Conservation (phyloP, 2,888 invertebrate genomes). For the Neelides folsomi region DNA sequence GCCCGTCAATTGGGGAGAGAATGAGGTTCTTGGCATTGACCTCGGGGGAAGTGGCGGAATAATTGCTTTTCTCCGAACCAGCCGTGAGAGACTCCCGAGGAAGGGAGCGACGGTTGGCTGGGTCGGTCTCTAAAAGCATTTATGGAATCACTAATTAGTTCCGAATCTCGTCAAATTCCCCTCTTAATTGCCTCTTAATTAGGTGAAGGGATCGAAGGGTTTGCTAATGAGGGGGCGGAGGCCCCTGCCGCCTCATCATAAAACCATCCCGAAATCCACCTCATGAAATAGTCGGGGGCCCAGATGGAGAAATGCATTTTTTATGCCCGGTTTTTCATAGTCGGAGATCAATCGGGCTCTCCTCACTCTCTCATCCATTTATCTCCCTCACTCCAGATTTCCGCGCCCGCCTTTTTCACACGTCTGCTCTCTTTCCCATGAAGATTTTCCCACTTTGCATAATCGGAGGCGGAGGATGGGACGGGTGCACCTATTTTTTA, state of each 20-base stretch:
- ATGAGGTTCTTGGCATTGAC: neutral
- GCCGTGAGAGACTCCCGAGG: neutral
- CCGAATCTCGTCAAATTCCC: slow-evolving; percentile 34
- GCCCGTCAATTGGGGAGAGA: neutral
- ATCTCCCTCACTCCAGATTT: slow-evolving; percentile 9
- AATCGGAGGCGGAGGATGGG: slow-evolving; percentile 31
- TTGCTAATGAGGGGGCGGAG: too few species aligned
- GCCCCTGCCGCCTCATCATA: slow-evolving; percentile 7
- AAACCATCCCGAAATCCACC: slow-evolving; percentile 12
- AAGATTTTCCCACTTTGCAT: slow-evolving; percentile 34
- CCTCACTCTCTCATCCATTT: slow-evolving; percentile 1
- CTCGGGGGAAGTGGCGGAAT: neutral
- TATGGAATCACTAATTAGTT: slow-evolving; percentile 34
- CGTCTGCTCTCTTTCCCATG: slow-evolving; percentile 33
- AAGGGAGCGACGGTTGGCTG: neutral
- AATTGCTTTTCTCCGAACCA: neutral
- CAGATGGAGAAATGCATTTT: slow-evolving; percentile 30
- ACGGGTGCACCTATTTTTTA: slow-evolving; percentile 27
- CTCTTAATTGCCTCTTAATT: slow-evolving; percentile 34
- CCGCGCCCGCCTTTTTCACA: slow-evolving; percentile 19
- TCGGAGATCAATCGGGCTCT: slow-evolving; percentile 12
- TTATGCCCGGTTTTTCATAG: slow-evolving; percentile 25
- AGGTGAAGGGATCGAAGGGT: slow-evolving; percentile 17
- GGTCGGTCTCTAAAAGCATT: slow-evolving; percentile 22
- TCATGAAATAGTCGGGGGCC: slow-evolving; percentile 7